Conservation (phyloP, 2,888 invertebrate species). For the Drosophila emarginata region DNA sequence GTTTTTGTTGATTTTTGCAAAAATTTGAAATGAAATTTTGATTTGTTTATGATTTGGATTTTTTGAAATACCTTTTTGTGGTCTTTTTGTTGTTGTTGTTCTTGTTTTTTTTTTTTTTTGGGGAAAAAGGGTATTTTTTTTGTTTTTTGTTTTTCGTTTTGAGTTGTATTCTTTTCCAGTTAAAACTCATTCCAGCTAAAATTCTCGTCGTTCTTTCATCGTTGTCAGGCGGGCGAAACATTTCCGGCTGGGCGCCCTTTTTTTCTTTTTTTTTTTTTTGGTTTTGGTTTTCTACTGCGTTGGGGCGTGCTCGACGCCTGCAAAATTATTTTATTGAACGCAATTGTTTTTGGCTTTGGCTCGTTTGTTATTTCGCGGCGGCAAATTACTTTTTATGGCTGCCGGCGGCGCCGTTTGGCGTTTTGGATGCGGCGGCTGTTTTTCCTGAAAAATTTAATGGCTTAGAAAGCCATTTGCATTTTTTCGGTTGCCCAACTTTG, state of each 20-base stretch:
- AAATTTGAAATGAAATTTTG: slow-evolving; percentile 13
- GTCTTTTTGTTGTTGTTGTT: not conserved
- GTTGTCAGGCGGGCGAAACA: slow-evolving; percentile 18
- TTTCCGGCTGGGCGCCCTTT: slow-evolving; percentile 50
- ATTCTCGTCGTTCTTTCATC: not conserved
- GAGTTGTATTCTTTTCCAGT: not conserved
- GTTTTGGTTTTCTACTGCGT: not conserved
- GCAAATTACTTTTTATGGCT: slow-evolving; percentile 76
- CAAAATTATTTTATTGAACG: slow-evolving; percentile 79
- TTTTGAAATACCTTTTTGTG: not conserved
- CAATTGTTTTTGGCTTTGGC: slow-evolving; percentile 73
- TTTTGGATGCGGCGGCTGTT: slow-evolving; percentile 50
- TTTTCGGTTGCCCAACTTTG: slow-evolving; percentile 68
- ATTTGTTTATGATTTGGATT: slow-evolving; percentile 7
- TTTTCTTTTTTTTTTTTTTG: not conserved
- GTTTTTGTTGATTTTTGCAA: not conserved
- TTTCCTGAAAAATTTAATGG: slow-evolving; percentile 72
- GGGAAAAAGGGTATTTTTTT: not conserved
- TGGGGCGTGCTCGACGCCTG: slow-evolving; percentile 23
- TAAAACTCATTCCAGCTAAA: not conserved
- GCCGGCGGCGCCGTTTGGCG: slow-evolving; percentile 40
- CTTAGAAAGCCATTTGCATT: slow-evolving; percentile 78
- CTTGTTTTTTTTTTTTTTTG: slow-evolving; percentile 46
- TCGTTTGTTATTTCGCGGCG: slow-evolving; percentile 70
- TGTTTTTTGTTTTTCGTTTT: not conserved